Base-by-base conservation (phyloP, 2,113 vertebrate genomes). In the Pagrus major region DNA sequence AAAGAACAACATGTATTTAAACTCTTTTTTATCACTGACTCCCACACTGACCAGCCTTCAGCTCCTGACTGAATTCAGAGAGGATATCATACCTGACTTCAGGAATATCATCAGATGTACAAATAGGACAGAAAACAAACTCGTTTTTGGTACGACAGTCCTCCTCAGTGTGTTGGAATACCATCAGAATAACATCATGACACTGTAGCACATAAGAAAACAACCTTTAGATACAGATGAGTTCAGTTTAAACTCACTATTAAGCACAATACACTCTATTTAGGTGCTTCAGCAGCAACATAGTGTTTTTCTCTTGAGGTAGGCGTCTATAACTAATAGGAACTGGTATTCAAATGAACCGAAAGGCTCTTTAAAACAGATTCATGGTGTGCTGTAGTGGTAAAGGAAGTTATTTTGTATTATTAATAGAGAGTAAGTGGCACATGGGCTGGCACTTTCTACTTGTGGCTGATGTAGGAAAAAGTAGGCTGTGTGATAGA, bases 401-500 rank as follows among this genome's bases (percentile, higher is more conserved):
- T 37, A 37, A 55, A 55, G 9, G 9, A 70, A 35, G 61, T 21
- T 60, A 5, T 54, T 18, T 14, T 47, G 25, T n/a, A 23, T 46
- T 70, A 27, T 54, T 67, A 18, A 67, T 59, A 49, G 44, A 46
- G 44, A 80, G 58, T 33, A 67, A 74, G 42, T 33, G 60, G 5
- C 59, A 77, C 31, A 41, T 68, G 56, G 56, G 54, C 47, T 75
- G 80, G 47, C 54, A 9, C 31, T 71, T 75, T 84, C 41, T 65
- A 47, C 71, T 82, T 81, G 80, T 73, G 51, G 66, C 61, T 76
- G 58, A 44, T 67, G 52, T n/a, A 65, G 69, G 39, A 65, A n/a
- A n/a, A 88, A 78, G 59, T 70, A 81, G 71, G 84, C 55, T 80
- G 81, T 59, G 64, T 76, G 74, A 56, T 12, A 80, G 54, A 76